Percentiles rank a stretch among this genome's conserved stretches.
Evolutionary conservation across 2,113 vertebrate genomes (phyloP).

Genomic region (Trogon melanurus): DNA sequence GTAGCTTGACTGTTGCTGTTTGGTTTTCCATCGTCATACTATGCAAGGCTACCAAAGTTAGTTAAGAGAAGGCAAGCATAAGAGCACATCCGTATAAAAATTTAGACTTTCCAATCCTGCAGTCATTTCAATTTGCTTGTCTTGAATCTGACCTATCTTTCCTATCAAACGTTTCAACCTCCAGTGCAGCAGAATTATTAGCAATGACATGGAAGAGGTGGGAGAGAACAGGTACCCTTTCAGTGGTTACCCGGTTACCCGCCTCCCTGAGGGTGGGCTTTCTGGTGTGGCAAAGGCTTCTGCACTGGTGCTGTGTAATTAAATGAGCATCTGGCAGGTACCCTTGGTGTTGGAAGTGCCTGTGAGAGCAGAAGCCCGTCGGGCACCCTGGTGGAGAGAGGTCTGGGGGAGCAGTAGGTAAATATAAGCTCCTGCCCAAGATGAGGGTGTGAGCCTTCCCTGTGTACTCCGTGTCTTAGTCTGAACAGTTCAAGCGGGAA

Average conservation of each 20-base stretch:
- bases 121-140: not conserved
- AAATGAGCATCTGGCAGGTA: not conserved
- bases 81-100: not conserved
- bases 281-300: not conserved
- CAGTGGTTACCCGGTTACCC: not conserved
- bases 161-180: fast-evolving
- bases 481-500: not conserved
- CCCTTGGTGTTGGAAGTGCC: not conserved
- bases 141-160: not conserved
- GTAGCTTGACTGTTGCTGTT: not conserved
- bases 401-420: not conserved
- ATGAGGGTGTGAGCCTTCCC: not conserved
- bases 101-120: not conserved
- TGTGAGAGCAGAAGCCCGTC: not conserved
- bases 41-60: not conserved
- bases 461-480: not conserved
- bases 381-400: not conserved
- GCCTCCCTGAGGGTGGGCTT: not conserved
- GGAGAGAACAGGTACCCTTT: not conserved
- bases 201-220: not conserved
- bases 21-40: not conserved
- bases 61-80: not conserved
- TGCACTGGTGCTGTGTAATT: not conserved
- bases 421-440: not conserved
- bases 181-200: not conserved